Evolutionary conservation across 2,797 vertebrate genomes (phyloP).

Genomic region (Xerus rutilus): DNA sequence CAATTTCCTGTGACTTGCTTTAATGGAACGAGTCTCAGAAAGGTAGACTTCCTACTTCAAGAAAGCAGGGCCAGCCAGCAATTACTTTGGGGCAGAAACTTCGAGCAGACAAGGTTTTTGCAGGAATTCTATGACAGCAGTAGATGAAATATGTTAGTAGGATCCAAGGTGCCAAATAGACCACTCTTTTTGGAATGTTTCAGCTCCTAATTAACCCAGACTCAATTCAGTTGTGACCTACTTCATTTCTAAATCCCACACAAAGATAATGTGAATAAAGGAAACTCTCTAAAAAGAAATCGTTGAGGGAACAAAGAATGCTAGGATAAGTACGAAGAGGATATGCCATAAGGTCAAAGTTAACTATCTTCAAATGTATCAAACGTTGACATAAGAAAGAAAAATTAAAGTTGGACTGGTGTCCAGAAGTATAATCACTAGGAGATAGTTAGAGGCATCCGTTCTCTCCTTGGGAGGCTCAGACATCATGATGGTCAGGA

Average conservation of each 20-base stretch:
- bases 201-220: constrained; percentile 56
- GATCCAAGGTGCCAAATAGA: neutral
- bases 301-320: neutral
- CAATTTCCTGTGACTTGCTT: constrained; percentile 66
- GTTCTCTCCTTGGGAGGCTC: neutral
- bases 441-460: neutral
- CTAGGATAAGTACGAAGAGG: neutral
- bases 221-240: constrained; percentile 18
- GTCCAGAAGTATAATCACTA: neutral
- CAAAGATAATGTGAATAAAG: constrained; percentile 33
- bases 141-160: constrained; percentile 38
- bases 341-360: neutral
- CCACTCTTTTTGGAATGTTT: constrained; percentile 13
- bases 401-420: neutral
- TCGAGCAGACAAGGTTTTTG: neutral
- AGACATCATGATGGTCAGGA: neutral
- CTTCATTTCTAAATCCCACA: constrained; percentile 20
- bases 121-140: neutral
- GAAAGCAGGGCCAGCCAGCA: constrained; percentile 36
- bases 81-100: constrained; percentile 53
- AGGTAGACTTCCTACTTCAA: constrained; percentile 55
- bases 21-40: constrained; percentile 60
- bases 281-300: neutral
- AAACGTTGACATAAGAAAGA: neutral
- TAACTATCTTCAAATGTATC: constrained; percentile 8